Evolutionary conservation across 2,113 vertebrate species (phyloP), one percentile per base, ranked within the genome.

Genomic region (Tychaedon coryphoeus): DNA sequence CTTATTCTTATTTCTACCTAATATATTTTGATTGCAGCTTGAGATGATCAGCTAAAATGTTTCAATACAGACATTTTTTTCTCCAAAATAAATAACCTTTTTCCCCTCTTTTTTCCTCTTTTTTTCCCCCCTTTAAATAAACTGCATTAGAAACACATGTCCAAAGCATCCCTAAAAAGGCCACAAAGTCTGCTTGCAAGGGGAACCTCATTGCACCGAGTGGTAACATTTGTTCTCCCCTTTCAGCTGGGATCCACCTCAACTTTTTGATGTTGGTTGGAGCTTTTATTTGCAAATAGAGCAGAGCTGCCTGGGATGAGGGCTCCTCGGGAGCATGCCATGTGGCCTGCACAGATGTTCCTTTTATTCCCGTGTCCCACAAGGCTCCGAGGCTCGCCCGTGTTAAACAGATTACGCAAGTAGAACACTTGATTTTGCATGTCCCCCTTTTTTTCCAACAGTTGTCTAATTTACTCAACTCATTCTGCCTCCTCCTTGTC

Each of bases 401-500:
- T 95, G 87, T 91, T 96, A 96, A 96, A 96, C 76, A 79, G 24
- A 96, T 97, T 97, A 96, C 26, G 87, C 96, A 97, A 93, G 95
- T 80, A 95, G 75, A 81, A 81, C 77, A 91, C 89, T 75, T 87
- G 86, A 86, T 95, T 95, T 90, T 92, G 78, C 69, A 80, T 86
- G 93, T 96, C 95, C 95, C 94, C 79, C 60, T 95, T 95, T 96
- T 90, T 94, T 94, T 28, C 90, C 57, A 88, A 94, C 95, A 93
- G 92, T 88, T 96, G 93, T 93, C 96, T 97, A 90, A 97, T 97
- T 97, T 95, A 97, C 94, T 95, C 91, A 94, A 92, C 94, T 96
- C 75, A 3, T 70, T 96, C 90, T 81, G 86, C 20, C 42, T 54
- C 20, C 15, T 62, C 26, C 72, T 45, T 42, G 15, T 26, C 51